Evolutionary conservation across 2,797 vertebrate species (phyloP).

Genomic region (Hydrophis major): DNA sequence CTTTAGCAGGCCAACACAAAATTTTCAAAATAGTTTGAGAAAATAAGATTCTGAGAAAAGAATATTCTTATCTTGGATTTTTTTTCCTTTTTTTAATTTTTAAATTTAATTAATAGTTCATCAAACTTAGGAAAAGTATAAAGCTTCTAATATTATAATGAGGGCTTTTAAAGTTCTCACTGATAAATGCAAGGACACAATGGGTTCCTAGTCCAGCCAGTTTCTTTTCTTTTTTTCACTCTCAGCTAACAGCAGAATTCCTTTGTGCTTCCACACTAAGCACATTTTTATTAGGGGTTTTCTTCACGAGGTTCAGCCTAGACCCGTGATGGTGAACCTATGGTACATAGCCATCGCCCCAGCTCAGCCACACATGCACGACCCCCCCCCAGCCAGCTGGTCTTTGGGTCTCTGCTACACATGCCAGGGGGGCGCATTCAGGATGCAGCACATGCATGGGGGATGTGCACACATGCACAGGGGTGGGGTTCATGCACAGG

Average conservation of each 20-base stretch:
- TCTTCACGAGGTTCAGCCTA: not conserved
- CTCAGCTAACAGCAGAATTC: not conserved
- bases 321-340: not conserved
- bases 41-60: not conserved
- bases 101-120: not conserved
- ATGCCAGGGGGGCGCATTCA: too few species aligned
- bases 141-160: not conserved
- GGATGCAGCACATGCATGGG: too few species aligned
- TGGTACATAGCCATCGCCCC: too few species aligned
- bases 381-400: too few species aligned
- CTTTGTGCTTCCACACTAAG: not conserved
- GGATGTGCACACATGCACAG: too few species aligned
- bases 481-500: too few species aligned
- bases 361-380: too few species aligned
- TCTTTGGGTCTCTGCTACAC: too few species aligned
- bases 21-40: not conserved
- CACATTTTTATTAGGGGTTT: not conserved
- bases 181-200: not conserved
- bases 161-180: not conserved
- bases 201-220: not conserved
- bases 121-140: not conserved
- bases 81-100: not conserved
- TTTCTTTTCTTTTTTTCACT: not conserved
- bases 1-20: not conserved
- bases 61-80: not conserved